Percentiles rank a stretch among this genome's conserved stretches.
phyloP scores from a whole-genome alignment of 2,888 invertebrate genomes.

The Aphodius sticticus region DNA sequence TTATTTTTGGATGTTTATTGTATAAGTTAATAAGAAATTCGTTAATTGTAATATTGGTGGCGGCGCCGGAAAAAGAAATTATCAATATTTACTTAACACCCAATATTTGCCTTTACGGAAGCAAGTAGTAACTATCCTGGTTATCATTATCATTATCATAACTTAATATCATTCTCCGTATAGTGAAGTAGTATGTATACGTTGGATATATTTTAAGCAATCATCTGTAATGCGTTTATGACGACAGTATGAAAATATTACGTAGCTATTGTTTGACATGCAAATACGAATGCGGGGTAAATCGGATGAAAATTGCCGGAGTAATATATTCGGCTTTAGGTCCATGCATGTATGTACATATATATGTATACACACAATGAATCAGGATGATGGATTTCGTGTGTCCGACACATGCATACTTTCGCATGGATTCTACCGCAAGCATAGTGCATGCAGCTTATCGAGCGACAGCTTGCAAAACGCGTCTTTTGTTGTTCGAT shows the following conservation, averaged over 20 bases:
- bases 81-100: too few relatives aligned
- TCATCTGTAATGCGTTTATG: neutral
- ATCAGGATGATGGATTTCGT: neutral
- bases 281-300: neutral
- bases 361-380: neutral
- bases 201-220: neutral
- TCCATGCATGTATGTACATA: neutral
- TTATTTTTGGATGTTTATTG: too few relatives aligned
- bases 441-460: neutral
- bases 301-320: neutral
- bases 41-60: too few relatives aligned
- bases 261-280: constrained; percentile 4
- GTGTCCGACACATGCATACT: neutral
- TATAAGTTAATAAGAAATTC: too few relatives aligned
- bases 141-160: too few relatives aligned
- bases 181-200: neutral
- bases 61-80: too few relatives aligned
- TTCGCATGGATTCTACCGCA: neutral
- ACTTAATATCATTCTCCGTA: neutral
- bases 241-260: neutral
- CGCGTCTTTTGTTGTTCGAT: neutral
- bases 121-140: too few relatives aligned
- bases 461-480: neutral
- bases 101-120: too few relatives aligned
- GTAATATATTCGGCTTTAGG: neutral